Percentiles rank a stretch among this genome's conserved stretches.
These are phyloP conservation scores for Helicorthomorpha holstii DNA, from an alignment of 1,140 invertebrate genomes.

Conservation along the genomic window DNA sequence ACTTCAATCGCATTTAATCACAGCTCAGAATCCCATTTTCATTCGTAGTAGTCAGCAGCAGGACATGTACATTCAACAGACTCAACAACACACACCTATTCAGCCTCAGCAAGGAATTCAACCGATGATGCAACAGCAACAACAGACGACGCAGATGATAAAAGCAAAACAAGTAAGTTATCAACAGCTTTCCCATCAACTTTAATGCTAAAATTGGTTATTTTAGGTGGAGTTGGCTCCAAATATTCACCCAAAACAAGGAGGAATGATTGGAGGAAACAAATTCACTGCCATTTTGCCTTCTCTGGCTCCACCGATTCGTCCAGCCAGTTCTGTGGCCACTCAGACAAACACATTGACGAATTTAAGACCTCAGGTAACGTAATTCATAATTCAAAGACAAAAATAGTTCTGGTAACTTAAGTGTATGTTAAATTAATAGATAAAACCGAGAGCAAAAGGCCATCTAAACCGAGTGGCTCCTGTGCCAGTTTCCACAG, in stretches of 20 bases:
- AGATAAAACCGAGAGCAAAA: conserved; percentile 23
- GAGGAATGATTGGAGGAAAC: conserved; percentile 19
- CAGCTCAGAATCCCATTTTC: conserved; percentile 59
- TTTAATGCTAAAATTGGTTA: neutral
- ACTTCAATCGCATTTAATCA: conserved; percentile 39
- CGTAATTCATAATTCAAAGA: too few relatives aligned
- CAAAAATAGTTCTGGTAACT: neutral
- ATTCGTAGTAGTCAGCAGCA: conserved; percentile 55
- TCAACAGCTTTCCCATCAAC: neutral
- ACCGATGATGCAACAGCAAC: conserved; percentile 3
- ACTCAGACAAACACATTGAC: conserved; percentile 32
- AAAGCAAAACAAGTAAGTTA: conserved; percentile 5
- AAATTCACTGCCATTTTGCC: conserved; percentile 46
- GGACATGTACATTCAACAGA: conserved; percentile 74
- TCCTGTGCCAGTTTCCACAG: too few relatives aligned
- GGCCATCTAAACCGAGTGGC: conserved; percentile 31
- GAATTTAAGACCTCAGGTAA: conserved; percentile 3
- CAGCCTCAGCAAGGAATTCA: conserved; percentile 9
- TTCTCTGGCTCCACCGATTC: conserved; percentile 34
- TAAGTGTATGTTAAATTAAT: neutral
- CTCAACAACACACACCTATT: conserved; percentile 37
- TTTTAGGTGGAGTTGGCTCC: conserved; percentile 14
- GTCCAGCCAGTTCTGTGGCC: conserved; percentile 55
- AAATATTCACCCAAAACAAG: conserved; percentile 28
- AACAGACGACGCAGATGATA: neutral